Conservation (phyloP, 1,140 invertebrate species). For the Mylabris phalerata region DNA sequence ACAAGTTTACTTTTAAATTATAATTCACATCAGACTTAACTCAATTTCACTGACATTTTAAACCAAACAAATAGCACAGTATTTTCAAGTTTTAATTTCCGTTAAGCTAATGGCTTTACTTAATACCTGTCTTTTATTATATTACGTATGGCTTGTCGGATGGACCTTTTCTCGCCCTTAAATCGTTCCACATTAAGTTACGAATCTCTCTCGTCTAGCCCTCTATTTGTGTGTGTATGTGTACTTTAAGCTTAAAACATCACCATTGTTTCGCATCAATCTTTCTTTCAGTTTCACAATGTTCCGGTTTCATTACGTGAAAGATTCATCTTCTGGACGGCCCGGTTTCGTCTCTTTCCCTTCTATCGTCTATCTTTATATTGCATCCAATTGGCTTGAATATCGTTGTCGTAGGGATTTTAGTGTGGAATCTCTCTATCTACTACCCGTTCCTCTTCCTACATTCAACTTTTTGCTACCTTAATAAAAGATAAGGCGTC, state of each 20-base stretch:
- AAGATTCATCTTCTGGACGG: constrained; percentile 29
- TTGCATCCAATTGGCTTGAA: not conserved
- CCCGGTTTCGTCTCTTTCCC: not conserved
- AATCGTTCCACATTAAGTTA: not conserved
- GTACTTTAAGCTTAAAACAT: not conserved
- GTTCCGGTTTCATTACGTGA: constrained; percentile 30
- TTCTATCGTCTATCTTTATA: constrained; percentile 1
- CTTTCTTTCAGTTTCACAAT: constrained; percentile 25
- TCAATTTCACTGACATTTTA: too few species aligned
- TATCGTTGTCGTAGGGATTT: not conserved
- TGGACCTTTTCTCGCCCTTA: not conserved
- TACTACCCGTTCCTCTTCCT: not conserved
- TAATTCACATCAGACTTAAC: constrained; percentile 1
- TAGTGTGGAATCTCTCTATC: not conserved
- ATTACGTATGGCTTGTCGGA: not conserved
- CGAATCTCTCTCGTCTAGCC: too few species aligned
- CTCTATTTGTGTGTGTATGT: not conserved
- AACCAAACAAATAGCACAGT: constrained; percentile 26
- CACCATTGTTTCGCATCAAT: constrained; percentile 22
- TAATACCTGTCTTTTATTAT: constrained; percentile 25
- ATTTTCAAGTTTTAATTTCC: constrained; percentile 34
- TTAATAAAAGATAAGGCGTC: not conserved
- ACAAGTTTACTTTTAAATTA: too few species aligned
- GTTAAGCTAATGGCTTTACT: constrained; percentile 31
- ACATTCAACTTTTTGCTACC: not conserved